Base-by-base conservation (phyloP, 2,113 vertebrate species). In the Myrmophylax atrothorax region DNA sequence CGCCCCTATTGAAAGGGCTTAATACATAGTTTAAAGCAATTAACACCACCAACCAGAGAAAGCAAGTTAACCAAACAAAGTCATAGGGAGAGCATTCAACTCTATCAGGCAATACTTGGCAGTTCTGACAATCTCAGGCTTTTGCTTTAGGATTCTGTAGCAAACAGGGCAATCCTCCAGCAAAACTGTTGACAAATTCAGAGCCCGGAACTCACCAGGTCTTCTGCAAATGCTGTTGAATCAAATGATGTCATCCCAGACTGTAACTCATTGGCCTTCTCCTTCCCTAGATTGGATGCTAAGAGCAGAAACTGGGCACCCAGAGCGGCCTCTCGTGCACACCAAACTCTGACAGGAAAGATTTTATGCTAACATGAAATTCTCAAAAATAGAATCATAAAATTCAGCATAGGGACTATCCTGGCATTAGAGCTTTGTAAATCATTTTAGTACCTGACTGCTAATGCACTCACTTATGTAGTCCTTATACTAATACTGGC, bases 241-340 rank as follows among this genome's bases (percentile, higher is more conserved):
- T 99, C 99, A 62, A 99, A 99, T 0, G 98, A 85, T 35, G 96
- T 98, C 93, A 99, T 98, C 66, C 99, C 99, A 2, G 98, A 98
- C 25, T 98, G 98, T 77, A 99, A 97, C 53, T 99, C 99, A 83
- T 94, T 99, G 63, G 99, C 99, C 87, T 99, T 99, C 97, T 99
- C 99, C 94, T 99, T 99, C 38, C 99, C 99, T 64, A 99, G 96
- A 93, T 99, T 99, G 80, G 99, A 98, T 86, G 99, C 99, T 90
- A 99, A 84, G n/a, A 99, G 99, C 12, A 99, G 98, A 68, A 99
- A 99, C 29, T 99, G 99, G 38, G 99, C 98, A 78, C 99, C 99
- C 52, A 99, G 96, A 0, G 98, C 99, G 3, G 99, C 99, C 94
- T 99, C 99, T 84, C 99, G 98, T 14, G 99, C 97, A 94, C 98